Evolutionary conservation across 1,140 invertebrate species (phyloP), one percentile per base, ranked within the genome.

Genomic region (Leptonema lineaticorne): DNA sequence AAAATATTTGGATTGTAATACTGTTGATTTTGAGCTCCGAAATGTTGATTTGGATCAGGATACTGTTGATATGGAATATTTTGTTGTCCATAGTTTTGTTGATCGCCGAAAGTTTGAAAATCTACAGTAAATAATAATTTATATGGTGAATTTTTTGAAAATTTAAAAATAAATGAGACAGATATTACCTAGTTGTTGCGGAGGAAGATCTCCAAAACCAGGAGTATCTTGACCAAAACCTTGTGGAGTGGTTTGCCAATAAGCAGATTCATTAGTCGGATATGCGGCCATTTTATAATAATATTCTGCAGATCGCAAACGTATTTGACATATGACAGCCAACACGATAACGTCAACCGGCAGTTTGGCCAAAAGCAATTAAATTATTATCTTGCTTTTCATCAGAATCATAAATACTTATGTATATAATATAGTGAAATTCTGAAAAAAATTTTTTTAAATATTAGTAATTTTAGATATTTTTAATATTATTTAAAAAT

Each of bases 1-100:
- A 81, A 83, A 74, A 84, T 77, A 62, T 78, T 82, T 27, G 82
- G 81, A n/a, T n/a, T n/a, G 69, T 82, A 82, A 64, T 82, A 81
- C 66, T 79, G 79, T 56, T 81, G 79, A 48, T 79, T 79, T 56
- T 79, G 80, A 4, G 77, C 74, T 24, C 77, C 74, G 60, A 77
- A 75, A 29, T 73, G 68, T 5, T 75, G 75, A 56, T 77, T 77
- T 16, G 71, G 69, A 26, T 53, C 50, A 8, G 50, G 8, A 26
- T 53, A 41, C 45, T 37, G 59, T 74, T 81, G 77, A n/a, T 80
- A 80, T 28, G 77, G 75, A 66, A 75, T 29, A 20, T 29, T 59
- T 2, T 9, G 37, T 53, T 72, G 71, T 11, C 50, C 60, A 53
- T 68, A 81, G 65, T 77, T 78, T 73, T 79, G 78, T 66, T 81